Conservation (phyloP, 2,797 vertebrate species). For the Valencia hispanica region DNA sequence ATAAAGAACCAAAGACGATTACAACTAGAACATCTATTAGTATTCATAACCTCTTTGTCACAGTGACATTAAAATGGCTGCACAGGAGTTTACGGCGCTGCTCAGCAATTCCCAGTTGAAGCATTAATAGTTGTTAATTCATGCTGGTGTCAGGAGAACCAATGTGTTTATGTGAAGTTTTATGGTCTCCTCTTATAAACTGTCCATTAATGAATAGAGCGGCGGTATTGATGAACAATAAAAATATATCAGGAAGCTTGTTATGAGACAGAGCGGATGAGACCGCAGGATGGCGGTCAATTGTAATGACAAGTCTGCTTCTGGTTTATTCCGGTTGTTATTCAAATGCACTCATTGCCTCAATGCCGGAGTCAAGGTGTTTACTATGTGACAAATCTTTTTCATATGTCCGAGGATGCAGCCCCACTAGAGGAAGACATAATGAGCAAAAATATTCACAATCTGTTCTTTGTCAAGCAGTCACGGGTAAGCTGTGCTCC, state of each 20-base stretch:
- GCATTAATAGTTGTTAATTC: conserved; percentile 55
- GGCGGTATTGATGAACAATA: conserved; percentile 49
- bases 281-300: conserved; percentile 2
- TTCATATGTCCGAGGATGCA: background rate
- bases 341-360: conserved; percentile 18
- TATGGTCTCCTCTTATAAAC: conserved; percentile 46
- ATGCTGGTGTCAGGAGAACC: conserved; percentile 42
- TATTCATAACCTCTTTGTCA: conserved; percentile 59
- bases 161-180: conserved; percentile 54
- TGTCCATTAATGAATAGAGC: conserved; percentile 42
- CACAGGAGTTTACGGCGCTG: conserved; percentile 4
- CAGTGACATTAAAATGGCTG: conserved; percentile 35
- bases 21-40: conserved; percentile 38
- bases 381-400: background rate
- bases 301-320: conserved; percentile 10
- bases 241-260: conserved; percentile 34
- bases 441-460: background rate
- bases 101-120: conserved; percentile 23
- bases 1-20: conserved; percentile 29
- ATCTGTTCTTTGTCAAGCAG: background rate
- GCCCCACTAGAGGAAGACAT: background rate
- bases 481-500: background rate
- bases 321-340: conserved; percentile 39
- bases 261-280: conserved; percentile 32
- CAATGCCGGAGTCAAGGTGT: conserved; percentile 2